Percentiles rank a stretch among this genome's conserved stretches.
Evolutionary conservation across 2,888 invertebrate genomes (phyloP).

Genomic region (Dolomedes plantarius): DNA sequence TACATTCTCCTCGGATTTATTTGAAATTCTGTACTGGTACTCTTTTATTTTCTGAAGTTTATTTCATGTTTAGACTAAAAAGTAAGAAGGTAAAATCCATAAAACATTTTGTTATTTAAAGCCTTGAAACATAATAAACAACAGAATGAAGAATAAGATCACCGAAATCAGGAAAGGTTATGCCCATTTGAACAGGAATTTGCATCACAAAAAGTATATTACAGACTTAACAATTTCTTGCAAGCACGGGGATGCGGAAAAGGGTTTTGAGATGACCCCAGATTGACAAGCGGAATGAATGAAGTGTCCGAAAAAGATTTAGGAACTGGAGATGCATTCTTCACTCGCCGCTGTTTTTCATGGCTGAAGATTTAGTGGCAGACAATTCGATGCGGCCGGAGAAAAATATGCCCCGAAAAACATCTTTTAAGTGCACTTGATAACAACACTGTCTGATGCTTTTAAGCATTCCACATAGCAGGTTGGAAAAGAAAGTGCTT

Average conservation of each 20-base stretch:
- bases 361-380: constrained; percentile 21
- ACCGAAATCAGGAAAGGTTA: no score
- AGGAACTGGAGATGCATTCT: constrained; percentile 42
- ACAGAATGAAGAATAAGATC: no score
- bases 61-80: no score
- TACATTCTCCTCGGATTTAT: no score
- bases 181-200: no score
- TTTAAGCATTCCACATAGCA: background rate
- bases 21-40: no score
- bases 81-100: no score
- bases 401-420: background rate
- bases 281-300: constrained; percentile 49
- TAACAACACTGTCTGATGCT: background rate
- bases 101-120: no score
- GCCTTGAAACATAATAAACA: no score
- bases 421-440: background rate
- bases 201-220: no score
- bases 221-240: no score
- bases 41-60: no score
- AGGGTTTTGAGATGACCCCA: constrained; percentile 63
- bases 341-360: constrained; percentile 56
- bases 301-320: constrained; percentile 57
- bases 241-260: constrained; percentile 48
- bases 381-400: constrained; percentile 16
- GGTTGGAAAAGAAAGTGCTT: background rate